Evolutionary conservation across 2,113 vertebrate species (phyloP).

Genomic region (Steatornis caripensis): DNA sequence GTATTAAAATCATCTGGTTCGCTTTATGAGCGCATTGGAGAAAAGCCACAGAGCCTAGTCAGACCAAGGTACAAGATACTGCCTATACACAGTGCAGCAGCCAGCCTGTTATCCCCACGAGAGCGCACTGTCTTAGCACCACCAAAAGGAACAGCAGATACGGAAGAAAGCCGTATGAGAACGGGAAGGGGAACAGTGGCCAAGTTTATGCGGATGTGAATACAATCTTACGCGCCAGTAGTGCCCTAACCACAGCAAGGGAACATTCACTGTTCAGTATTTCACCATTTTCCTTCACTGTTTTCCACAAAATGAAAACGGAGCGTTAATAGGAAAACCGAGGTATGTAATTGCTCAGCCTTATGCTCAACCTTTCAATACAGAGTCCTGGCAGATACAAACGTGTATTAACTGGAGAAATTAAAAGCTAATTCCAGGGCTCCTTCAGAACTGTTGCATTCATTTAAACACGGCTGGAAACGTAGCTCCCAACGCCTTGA

Average conservation of each 20-base stretch:
- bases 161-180: rapidly evolving
- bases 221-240: neutral
- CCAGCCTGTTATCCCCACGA: rapidly evolving
- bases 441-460: neutral
- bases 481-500: neutral
- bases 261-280: neutral
- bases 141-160: neutral
- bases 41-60: too few relatives aligned
- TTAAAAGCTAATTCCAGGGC: neutral
- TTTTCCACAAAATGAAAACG: neutral
- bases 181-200: neutral
- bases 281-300: neutral
- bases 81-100: too few relatives aligned
- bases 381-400: neutral
- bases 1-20: neutral
- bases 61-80: neutral
- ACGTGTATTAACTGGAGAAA: neutral
- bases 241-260: neutral
- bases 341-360: neutral
- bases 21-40: rapidly evolving
- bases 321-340: neutral
- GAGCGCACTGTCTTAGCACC: neutral
- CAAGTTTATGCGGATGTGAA: neutral
- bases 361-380: neutral
- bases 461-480: neutral